A percentile compares a stretch with the other conserved stretches of the same genome.
Evolutionary conservation across 2,888 invertebrate genomes (phyloP).

Genomic region (Xestia sexstrigata): DNA sequence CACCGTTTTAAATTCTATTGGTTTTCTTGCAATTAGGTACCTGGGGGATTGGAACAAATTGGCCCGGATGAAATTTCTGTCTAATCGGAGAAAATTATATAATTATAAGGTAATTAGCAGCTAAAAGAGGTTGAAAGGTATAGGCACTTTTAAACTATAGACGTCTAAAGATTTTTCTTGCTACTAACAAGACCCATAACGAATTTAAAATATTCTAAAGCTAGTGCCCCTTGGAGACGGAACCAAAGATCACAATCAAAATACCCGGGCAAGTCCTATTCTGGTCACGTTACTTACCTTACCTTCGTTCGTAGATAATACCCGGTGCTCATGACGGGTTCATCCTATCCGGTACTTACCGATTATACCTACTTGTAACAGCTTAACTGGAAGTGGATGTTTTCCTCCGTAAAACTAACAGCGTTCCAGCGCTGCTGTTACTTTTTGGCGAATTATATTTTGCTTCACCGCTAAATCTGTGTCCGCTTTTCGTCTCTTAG

Average conservation of each 20-base stretch:
- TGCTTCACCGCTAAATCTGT: neutral
- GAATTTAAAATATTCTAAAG: slow-evolving; percentile 21
- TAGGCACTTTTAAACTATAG: neutral
- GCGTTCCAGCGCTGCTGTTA: neutral
- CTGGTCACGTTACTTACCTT: slow-evolving; percentile 49
- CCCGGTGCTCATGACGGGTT: slow-evolving; percentile 36
- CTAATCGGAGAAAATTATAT: slow-evolving; percentile 4
- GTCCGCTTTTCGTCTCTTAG: neutral
- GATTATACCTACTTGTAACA: slow-evolving; percentile 42
- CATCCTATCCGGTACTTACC: slow-evolving; percentile 26
- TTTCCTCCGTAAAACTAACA: neutral
- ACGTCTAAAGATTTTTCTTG: neutral
- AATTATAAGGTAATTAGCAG: neutral
- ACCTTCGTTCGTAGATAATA: slow-evolving; percentile 45
- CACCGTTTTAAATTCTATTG: slow-evolving; percentile 17
- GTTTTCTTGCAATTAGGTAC: slow-evolving; percentile 17
- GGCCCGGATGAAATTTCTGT: neutral
- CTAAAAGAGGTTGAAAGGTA: neutral
- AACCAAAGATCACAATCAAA: slow-evolving; percentile 33
- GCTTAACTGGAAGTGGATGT: neutral
- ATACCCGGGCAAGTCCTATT: slow-evolving; percentile 16
- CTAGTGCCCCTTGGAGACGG: neutral
- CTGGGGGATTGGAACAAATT: slow-evolving; percentile 8
- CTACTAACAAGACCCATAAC: neutral
- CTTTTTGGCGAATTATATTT: neutral